A percentile compares a stretch with the other conserved stretches of the same genome.
Evolutionary conservation across 2,113 vertebrate genomes (phyloP).

Genomic region (Ivindomyrus marchei): DNA sequence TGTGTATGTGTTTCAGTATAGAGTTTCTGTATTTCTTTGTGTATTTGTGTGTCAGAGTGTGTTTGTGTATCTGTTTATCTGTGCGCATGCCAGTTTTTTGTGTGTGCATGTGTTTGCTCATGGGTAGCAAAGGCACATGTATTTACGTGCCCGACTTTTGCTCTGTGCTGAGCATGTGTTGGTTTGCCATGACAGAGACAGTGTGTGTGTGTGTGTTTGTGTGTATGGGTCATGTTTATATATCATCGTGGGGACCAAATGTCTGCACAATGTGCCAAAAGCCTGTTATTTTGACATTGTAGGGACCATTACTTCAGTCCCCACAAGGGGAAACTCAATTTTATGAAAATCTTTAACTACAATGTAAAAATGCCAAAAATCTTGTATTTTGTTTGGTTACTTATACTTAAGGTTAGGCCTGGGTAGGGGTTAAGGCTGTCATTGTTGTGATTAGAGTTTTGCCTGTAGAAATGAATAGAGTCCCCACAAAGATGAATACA

Average conservation of each 20-base stretch:
- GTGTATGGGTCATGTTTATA: background rate
- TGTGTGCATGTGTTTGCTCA: background rate
- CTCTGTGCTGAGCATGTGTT: background rate
- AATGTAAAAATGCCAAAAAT: background rate
- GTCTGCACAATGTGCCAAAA: background rate
- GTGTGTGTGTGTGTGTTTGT: background rate
- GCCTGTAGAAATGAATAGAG: too few species aligned
- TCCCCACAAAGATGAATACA: background rate
- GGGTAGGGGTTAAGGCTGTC: too few species aligned
- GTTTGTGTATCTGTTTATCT: background rate
- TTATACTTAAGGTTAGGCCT: background rate
- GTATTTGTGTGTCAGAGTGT: background rate
- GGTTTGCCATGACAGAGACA: background rate
- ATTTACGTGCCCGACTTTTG: background rate
- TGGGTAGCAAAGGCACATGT: background rate
- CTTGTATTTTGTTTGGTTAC: background rate
- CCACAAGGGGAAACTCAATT: background rate
- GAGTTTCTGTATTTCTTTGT: background rate
- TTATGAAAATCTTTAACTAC: background rate
- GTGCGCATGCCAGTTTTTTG: background rate
- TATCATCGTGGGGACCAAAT: background rate
- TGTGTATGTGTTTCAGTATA: background rate
- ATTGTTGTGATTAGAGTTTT: background rate
- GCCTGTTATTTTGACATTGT: background rate
- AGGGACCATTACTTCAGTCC: background rate